Percentiles rank a stretch among this genome's conserved stretches.
phyloP scores from a whole-genome alignment of 2,113 vertebrate species.

The Spheniscus mendiculus region DNA sequence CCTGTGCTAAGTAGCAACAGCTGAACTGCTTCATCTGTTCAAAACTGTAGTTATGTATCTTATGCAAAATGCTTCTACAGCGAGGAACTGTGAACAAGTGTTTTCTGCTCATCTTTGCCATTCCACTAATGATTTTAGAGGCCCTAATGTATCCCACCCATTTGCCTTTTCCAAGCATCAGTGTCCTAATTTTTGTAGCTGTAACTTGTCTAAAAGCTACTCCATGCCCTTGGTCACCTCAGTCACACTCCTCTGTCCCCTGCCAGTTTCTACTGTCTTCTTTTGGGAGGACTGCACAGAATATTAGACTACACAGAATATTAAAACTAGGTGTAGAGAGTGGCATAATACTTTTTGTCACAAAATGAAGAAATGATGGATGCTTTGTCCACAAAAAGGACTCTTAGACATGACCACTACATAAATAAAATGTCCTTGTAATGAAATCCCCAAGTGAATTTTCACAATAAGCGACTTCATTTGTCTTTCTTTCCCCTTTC shows the following conservation, averaged over 20 bases:
- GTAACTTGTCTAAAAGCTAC: not conserved
- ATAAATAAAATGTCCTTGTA: not conserved
- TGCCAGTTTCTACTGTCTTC: not conserved
- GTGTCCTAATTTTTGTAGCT: not conserved
- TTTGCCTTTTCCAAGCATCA: not conserved
- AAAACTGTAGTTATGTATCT: not conserved
- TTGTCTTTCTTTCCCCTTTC: not conserved
- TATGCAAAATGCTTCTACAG: not conserved
- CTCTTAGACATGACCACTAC: not conserved
- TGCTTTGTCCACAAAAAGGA: not conserved
- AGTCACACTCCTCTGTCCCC: not conserved
- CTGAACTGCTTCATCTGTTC: not conserved
- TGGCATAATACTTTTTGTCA: not conserved
- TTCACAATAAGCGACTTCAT: not conserved
- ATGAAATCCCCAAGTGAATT: not conserved
- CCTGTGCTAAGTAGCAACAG: not conserved
- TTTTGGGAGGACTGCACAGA: not conserved
- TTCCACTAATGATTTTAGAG: not conserved
- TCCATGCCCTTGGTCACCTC: not conserved
- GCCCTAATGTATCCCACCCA: not conserved
- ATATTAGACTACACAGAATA: not conserved
- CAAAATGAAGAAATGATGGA: not conserved
- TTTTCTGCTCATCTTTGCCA: not conserved
- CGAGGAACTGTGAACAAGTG: not conserved
- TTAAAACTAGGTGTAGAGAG: not conserved